A percentile compares a stretch with the other conserved stretches of the same genome.
These are phyloP conservation scores for Agrilus cyanescens DNA, from an alignment of 2,888 invertebrate species.

Conservation along the genomic window DNA sequence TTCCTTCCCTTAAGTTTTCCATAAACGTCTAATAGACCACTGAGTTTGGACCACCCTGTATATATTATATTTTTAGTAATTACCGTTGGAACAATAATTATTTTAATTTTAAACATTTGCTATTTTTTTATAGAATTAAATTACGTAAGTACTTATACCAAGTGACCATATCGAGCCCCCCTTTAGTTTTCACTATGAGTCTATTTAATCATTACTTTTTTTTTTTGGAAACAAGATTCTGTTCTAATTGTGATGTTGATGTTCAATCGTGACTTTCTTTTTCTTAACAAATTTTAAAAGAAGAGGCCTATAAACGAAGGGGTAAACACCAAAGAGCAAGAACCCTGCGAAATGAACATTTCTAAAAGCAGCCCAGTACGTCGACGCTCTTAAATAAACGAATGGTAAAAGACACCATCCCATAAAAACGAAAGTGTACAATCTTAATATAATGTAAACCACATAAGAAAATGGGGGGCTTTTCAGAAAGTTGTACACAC, in stretches of 20 bases:
- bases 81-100: too few relatives aligned
- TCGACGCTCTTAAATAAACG: constrained; percentile 53
- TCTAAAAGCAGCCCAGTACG: constrained; percentile 53
- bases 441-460: constrained; percentile 48
- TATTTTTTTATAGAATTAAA: too few relatives aligned
- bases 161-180: background rate
- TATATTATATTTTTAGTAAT: too few relatives aligned
- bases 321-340: constrained; percentile 54
- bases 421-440: constrained; percentile 71
- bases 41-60: too few relatives aligned
- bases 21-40: too few relatives aligned
- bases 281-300: constrained; percentile 8
- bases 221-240: background rate
- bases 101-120: too few relatives aligned
- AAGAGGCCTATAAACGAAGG: constrained; percentile 43
- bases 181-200: background rate
- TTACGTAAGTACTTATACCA: too few relatives aligned
- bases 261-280: background rate
- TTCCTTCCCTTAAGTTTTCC: too few relatives aligned
- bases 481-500: constrained; percentile 38
- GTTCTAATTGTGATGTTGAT: background rate
- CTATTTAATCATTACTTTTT: background rate
- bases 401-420: constrained; percentile 73
- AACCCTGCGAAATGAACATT: constrained; percentile 60
- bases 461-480: constrained; percentile 33